Evolutionary conservation across 2,113 vertebrate species (phyloP), one percentile per base, ranked within the genome.

Genomic region (Myrmophylax atrothorax): DNA sequence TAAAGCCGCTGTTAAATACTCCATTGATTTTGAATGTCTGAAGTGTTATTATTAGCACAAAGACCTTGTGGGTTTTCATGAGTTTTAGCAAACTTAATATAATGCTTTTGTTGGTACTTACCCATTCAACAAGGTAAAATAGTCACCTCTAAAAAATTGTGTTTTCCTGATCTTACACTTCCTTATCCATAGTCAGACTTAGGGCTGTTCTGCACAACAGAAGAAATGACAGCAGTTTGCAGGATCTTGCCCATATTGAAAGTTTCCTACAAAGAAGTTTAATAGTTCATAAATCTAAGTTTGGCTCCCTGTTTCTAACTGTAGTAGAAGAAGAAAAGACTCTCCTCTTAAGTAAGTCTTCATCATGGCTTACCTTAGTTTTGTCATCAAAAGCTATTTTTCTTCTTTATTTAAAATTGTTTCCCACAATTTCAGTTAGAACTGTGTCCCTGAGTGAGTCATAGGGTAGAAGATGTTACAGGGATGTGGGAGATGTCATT

Each of bases 141-240:
- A 23, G 40, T 29, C 33, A n/a, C 26, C 26, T 72, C n/a, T 70
- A 68, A 94, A 86, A 63, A 79, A 6, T 7, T 20, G 3, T 12
- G 8, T 72, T 42, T 87, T 79, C 28, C 23, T 4, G 0, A 14
- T 75, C n/a, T 84, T 60, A 58, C 29, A 17, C 0, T 0, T 78
- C 87, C 17, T 89, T 28, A 40, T 60, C 90, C 40, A 37, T 68
- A 73, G 37, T 85, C 40, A 82, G 28, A 47, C 5, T 47, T 84
- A 58, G 53, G 20, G 29, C 23, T 33, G 23, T 35, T 80, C 53
- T 82, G 13, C 47, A n/a, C n/a, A 69, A 20, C 24, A 76, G 31
- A 68, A 64, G n/a, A 85, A 89, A 40, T 37, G 18, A 5, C 58
- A 69, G 23, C 22, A 85, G 14, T 50, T 90, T 79, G n/a, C 35